Percentiles rank a stretch among this genome's conserved stretches.
These are phyloP conservation scores for Taenioides sp. DNA, from an alignment of 2,797 vertebrate species.

Conservation along the genomic window DNA sequence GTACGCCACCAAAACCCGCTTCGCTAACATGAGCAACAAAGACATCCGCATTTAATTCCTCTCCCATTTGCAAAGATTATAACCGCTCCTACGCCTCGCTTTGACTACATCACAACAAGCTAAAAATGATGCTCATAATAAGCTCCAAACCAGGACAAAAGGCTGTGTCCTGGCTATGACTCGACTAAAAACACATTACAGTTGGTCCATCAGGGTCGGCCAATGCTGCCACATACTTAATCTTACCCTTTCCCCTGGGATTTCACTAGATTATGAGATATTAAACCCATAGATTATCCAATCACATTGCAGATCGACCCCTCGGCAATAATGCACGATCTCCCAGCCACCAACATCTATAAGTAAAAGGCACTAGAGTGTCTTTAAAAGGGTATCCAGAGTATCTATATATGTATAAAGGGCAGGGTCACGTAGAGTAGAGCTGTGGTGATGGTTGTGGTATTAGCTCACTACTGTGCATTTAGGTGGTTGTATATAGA, in stretches of 20 bases:
- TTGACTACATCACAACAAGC: constrained; percentile 3
- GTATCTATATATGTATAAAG: constrained; percentile 25
- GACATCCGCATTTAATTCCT: constrained; percentile 6
- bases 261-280: constrained; percentile 77
- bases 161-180: constrained; percentile 1
- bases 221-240: constrained; percentile 54
- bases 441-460: constrained; percentile 38
- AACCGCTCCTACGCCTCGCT: constrained; percentile 1
- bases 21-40: constrained; percentile 24
- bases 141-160: background rate
- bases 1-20: constrained; percentile 52
- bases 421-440: constrained; percentile 8
- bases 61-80: constrained; percentile 10
- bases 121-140: background rate
- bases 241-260: constrained; percentile 62
- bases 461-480: constrained; percentile 12
- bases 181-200: constrained; percentile 37
- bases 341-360: constrained; percentile 10
- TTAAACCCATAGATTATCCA: constrained; percentile 84
- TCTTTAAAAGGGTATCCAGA: background rate
- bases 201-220: constrained; percentile 33
- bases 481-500: constrained; percentile 6
- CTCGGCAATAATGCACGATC: constrained; percentile 48
- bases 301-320: constrained; percentile 74
- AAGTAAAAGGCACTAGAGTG: background rate